Base-by-base conservation (phyloP, 2,888 invertebrate genomes). In the Drosophila robusta region DNA sequence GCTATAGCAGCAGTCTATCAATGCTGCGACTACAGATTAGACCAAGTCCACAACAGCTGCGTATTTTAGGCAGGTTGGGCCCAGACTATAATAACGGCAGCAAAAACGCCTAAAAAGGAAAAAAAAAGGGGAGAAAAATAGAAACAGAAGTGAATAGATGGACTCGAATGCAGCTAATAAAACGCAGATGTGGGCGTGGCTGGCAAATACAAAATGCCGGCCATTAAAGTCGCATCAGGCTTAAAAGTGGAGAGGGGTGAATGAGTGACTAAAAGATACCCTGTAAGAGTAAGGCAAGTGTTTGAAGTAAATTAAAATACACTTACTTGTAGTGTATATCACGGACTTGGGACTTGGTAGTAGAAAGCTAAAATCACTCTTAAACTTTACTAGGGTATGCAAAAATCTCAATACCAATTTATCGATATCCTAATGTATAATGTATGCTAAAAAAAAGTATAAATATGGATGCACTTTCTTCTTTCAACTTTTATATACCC, bases 131-230 rank as follows among this genome's bases (percentile, higher is more conserved):
- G 26, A 2, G 8, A 7, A 29, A 29, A 34, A 34, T 34, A 12
- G 34, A 11, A 34, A 34, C 34, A 12, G 34, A 4, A 34, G 29
- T 9, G 29, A 9, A 39, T 47, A 52, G 41, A 61, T 26, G 24
- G n/a, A 32, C 14, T 32, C 44, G 51, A 41, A 38, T 49, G 36
- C 55, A 70, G 69, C 50, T 70, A 50, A 69, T 70, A 70, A 63
- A 69, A 69, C 55, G 55, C 70, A 69, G 54, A 47, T 38, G 60
- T 7, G 11, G 22, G 3, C 38, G 5, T 9, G 11, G 32, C n/a
- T 32, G 29, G 11, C 32, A 49, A 18, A 66, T 22, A 46, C 38
- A 51, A 46, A 69, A 32, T 46, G 61, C 38, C 7, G 26, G 29
- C 62, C 32, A 45, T 70, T 50, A 69, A 69, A 54, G 22, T 39